Evolutionary conservation across 1,140 invertebrate genomes (phyloP).

Genomic region (Calliphora vicina): DNA sequence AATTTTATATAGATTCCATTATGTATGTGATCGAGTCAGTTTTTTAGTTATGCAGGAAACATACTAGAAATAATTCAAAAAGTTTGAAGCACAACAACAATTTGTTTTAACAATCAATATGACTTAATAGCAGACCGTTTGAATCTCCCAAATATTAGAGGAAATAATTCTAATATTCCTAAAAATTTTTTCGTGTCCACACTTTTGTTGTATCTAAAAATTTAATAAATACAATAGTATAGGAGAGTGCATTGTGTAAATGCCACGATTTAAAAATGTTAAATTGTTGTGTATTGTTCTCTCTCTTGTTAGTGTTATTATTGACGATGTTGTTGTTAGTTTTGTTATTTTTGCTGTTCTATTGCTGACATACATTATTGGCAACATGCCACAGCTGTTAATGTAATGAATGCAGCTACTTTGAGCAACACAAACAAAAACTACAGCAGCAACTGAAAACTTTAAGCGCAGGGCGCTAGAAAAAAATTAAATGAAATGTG

Average conservation of each 20-base stretch:
- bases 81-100: too few species aligned
- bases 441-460: not conserved
- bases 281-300: not conserved
- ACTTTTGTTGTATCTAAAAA: not conserved
- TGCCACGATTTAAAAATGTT: slow-evolving; percentile 11
- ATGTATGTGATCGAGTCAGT: too few species aligned
- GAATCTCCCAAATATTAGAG: too few species aligned
- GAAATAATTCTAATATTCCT: not conserved
- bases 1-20: too few species aligned
- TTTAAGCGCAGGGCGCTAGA: slow-evolving; percentile 16
- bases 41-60: too few species aligned
- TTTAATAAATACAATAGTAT: too few species aligned
- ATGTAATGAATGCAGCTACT: slow-evolving; percentile 20
- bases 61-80: too few species aligned
- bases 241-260: not conserved
- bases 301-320: not conserved
- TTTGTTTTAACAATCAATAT: too few species aligned
- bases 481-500: not conserved
- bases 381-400: slow-evolving; percentile 29
- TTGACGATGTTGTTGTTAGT: not conserved
- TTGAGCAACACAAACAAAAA: not conserved
- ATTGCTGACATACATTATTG: slow-evolving; percentile 29
- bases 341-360: not conserved
- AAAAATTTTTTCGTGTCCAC: not conserved
- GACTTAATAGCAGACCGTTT: too few species aligned